Percentiles rank a stretch among this genome's conserved stretches.
Conservation (phyloP, 2,888 invertebrate species). For the Drosophila kanekoi region DNA sequence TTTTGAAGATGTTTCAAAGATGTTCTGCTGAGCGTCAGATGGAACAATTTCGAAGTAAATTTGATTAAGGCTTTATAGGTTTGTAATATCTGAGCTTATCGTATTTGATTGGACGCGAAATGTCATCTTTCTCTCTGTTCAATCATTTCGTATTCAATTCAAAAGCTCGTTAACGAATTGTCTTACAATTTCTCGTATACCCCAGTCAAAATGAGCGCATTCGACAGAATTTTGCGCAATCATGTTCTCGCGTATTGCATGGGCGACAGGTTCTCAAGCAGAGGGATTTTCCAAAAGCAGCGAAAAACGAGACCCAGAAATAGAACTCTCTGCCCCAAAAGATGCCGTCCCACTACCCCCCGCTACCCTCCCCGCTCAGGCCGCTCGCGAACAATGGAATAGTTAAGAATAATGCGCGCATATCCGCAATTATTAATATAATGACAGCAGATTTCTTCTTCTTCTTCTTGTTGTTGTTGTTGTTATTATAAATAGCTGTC, state of each 20-base stretch:
- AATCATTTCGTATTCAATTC: too few relatives aligned
- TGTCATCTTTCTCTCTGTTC: too few relatives aligned
- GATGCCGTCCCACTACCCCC: neutral
- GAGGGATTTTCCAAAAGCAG: conserved; percentile 37
- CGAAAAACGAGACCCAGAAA: conserved; percentile 12
- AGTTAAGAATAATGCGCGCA: conserved; percentile 48
- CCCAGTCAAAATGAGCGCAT: conserved; percentile 1
- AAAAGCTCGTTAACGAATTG: neutral
- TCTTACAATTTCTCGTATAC: neutral
- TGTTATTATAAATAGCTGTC: conserved; percentile 47
- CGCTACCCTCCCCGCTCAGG: neutral
- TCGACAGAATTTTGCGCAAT: conserved; percentile 25
- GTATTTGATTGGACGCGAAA: too few relatives aligned
- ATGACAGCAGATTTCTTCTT: conserved; percentile 52
- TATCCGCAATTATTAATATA: conserved; percentile 75
- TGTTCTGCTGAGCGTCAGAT: too few relatives aligned
- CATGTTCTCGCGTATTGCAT: conserved; percentile 22
- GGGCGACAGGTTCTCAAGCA: conserved; percentile 6
- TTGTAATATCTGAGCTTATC: too few relatives aligned
- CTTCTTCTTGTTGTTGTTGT: conserved; percentile 9
- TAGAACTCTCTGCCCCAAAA: conserved; percentile 3
- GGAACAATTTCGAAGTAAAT: too few relatives aligned
- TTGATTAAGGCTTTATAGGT: too few relatives aligned
- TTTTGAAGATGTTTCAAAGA: too few relatives aligned
- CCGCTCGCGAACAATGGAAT: conserved; percentile 32